phyloP scores from a whole-genome alignment of 2,888 invertebrate genomes.

The Nineta flava region DNA sequence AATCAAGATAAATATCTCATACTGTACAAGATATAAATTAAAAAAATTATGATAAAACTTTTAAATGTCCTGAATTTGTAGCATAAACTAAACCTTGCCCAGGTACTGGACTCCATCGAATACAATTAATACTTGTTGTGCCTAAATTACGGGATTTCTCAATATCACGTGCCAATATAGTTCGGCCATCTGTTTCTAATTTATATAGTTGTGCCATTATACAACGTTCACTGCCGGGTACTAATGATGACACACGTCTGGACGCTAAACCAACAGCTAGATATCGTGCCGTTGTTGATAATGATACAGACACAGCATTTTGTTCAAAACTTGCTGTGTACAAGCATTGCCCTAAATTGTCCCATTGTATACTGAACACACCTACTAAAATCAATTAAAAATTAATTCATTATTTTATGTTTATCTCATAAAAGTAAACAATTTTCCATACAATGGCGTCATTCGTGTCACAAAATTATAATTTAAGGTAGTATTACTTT shows the following conservation, averaged over 20 bases:
- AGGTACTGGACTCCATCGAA: constrained; percentile 67
- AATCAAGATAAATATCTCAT: no score
- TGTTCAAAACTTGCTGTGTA: constrained; percentile 63
- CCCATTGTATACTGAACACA: constrained; percentile 63
- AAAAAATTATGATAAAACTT: constrained; percentile 41
- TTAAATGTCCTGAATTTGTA: constrained; percentile 69
- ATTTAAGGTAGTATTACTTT: no score
- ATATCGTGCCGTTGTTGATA: constrained; percentile 68
- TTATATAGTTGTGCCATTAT: constrained; percentile 30
- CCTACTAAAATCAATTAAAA: constrained; percentile 29
- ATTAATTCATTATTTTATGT: not conserved
- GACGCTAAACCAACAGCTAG: constrained; percentile 67
- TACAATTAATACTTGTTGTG: constrained; percentile 65
- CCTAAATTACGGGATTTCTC: constrained; percentile 42
- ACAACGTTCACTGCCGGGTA: constrained; percentile 30
- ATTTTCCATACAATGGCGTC: not conserved
- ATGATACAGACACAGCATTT: constrained; percentile 67
- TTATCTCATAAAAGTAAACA: not conserved
- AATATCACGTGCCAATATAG: constrained; percentile 44
- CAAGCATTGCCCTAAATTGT: constrained; percentile 57
- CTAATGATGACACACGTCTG: constrained; percentile 37
- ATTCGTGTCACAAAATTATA: no score
- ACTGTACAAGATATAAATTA: no score
- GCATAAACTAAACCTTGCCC: constrained; percentile 77
- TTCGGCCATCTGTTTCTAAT: constrained; percentile 20